Base-by-base conservation (phyloP, 2,797 vertebrate genomes). In the Spinus pinus region DNA sequence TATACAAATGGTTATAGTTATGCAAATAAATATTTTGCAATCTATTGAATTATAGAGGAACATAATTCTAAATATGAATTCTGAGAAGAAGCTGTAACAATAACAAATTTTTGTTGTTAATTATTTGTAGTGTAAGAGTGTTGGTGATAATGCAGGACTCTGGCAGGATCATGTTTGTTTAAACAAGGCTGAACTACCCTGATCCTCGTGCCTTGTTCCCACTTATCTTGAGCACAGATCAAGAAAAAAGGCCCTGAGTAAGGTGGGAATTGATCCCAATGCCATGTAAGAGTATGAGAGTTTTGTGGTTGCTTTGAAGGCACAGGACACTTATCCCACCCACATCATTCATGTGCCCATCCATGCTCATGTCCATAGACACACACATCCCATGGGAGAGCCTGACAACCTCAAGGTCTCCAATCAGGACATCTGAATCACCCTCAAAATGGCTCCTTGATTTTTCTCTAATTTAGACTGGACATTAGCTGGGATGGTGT, bases 351-450 rank as follows among this genome's bases (percentile, higher is more conserved):
- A 1, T 15, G 19, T 60, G 14, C 19, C 16, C 31, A 54, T 37
- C 47, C 37, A 17, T 3, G 5, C 27, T 69, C 14, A 20, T 2
- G 0, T 69, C 57, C 1, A 0, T 20, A 47, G 12, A 30, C 5
- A 7, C 60, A 65, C 30, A 61, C 14, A 39, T 39, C 28, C 62
- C 3, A 3, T 39, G 28, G 49, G 35, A 62, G 57, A 70, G 49
- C 42, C 27, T 49, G 53, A 37, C 17, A 84, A 67, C 41, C 23
- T 64, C 7, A 6, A 70, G 47, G 23, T 81, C 51, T 88, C 35
- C 46, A 57, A 69, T 30, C 31, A 79, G 19, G 16, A n/a, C 23
- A 28, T 15, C 31, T 70, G 66, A 84, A 49, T 79, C 44, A 62
- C 37, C 31, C 60, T 77, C 57, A 49, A 64, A 77, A 39, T 35